Evolutionary conservation across 2,113 vertebrate genomes (phyloP), one percentile per base, ranked within the genome.

Genomic region (Oreamnos americanus): DNA sequence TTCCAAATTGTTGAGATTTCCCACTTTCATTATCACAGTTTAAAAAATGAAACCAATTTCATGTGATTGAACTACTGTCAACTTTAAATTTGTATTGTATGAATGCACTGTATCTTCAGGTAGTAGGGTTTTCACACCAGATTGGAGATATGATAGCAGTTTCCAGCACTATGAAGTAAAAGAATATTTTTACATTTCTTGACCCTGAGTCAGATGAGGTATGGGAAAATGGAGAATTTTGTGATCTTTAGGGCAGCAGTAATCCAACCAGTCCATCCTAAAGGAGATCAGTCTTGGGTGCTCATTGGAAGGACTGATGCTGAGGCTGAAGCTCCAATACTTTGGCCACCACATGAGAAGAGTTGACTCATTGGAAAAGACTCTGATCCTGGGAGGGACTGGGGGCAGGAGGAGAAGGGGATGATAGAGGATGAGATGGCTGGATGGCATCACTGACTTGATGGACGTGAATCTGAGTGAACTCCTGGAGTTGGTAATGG

Each of bases 71-170:
- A 74, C 84, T 36, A 58, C 15, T 76, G 45, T 45, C 6, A n/a
- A 45, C 8, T 85, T 57, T 81, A 85, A 96, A 74, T 88, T 87
- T 93, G 47, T 74, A 79, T 85, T 19, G 23, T 55, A 28, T n/a
- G 57, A 97, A 62, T 57, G 51, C 2, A 23, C 17, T 93, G 33
- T 26, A 90, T 83, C 6, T 91, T 25, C 39, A 86, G 62, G 28
- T 19, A 51, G 47, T 30, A 94, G 33, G n/a, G 67, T 53, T 74
- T 94, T n/a, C 74, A 28, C 6, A 62, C 1, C 55, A 91, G 33
- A 14, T 25, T 33, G 12, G 58, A 86, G 26, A 9, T 45, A 81
- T 87, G 71, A 92, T n/a, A 95, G 11, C 15, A 55, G 11, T 36
- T 33, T 51, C 51, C 57, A 94, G 39, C 10, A 64, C 45, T 43